Conservation (phyloP, 2,797 vertebrate species). For the Liparis tanakae region DNA sequence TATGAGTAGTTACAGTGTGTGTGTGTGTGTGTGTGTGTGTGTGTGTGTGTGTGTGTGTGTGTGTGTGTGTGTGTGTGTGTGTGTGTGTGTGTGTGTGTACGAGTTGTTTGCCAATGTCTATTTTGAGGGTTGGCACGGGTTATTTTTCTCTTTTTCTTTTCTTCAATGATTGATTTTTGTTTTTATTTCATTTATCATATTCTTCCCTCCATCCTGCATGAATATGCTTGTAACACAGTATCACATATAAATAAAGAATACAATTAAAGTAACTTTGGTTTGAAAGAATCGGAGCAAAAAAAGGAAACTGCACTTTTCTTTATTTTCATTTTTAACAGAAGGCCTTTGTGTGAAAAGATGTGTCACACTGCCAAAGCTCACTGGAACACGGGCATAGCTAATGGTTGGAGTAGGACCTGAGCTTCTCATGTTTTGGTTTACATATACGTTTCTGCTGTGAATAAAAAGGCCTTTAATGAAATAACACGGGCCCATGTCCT, state of each 20-base stretch:
- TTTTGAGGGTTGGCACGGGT: not conserved
- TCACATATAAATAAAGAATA: not conserved
- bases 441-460: not conserved
- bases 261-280: no score
- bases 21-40: not conserved
- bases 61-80: no score
- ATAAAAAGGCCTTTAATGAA: not conserved
- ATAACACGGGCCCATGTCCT: not conserved
- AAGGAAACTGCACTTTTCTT: not conserved
- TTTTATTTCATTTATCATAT: not conserved
- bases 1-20: not conserved
- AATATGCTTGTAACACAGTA: not conserved
- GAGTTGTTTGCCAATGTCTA: not conserved
- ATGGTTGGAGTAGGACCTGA: not conserved
- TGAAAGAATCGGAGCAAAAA: not conserved
- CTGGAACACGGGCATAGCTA: not conserved
- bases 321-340: not conserved
- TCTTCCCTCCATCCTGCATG: not conserved
- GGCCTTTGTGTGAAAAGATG: not conserved
- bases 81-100: not conserved
- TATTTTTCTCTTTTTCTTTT: not conserved
- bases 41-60: no score
- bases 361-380: not conserved
- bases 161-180: not conserved
- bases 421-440: not conserved